Evolutionary conservation across 2,888 invertebrate species (phyloP).

Genomic region (Dascillus cervinus): DNA sequence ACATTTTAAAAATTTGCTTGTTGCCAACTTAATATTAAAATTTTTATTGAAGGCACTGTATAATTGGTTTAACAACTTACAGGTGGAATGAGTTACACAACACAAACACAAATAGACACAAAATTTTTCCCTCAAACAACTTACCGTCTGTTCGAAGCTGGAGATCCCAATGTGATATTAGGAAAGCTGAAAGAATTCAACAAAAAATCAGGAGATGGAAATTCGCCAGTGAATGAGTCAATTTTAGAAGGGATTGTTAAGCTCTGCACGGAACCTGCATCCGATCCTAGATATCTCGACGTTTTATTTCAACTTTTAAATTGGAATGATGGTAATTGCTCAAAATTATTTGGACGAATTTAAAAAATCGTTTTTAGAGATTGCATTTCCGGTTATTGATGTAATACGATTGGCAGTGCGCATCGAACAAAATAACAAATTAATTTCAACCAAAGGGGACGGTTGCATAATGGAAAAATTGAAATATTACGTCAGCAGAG

Average conservation of each 20-base stretch:
- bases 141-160: slow-evolving; percentile 69
- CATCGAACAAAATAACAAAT: slow-evolving; percentile 44
- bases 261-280: slow-evolving; percentile 46
- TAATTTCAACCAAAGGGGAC: slow-evolving; percentile 45
- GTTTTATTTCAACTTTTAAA: slow-evolving; percentile 55
- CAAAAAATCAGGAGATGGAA: slow-evolving; percentile 48
- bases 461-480: slow-evolving; percentile 32
- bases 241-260: slow-evolving; percentile 57
- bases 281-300: slow-evolving; percentile 45
- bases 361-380: slow-evolving; percentile 46
- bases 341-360: slow-evolving; percentile 1
- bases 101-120: slow-evolving; percentile 7
- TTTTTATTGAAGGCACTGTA: too few relatives aligned
- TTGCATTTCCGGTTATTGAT: slow-evolving; percentile 85
- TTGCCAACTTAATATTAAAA: too few relatives aligned
- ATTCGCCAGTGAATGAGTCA: slow-evolving; percentile 47
- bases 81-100: too few relatives aligned
- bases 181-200: slow-evolving; percentile 72
- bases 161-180: slow-evolving; percentile 65
- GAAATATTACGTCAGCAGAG: slow-evolving; percentile 27
- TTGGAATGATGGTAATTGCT: slow-evolving; percentile 65
- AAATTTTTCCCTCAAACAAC: slow-evolving; percentile 40
- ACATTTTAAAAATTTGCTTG: too few relatives aligned
- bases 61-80: too few relatives aligned
- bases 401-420: slow-evolving; percentile 76